A percentile compares a stretch with the other conserved stretches of the same genome.
Conservation (phyloP, 2,113 vertebrate genomes). For the Phylloscopus whistleri region DNA sequence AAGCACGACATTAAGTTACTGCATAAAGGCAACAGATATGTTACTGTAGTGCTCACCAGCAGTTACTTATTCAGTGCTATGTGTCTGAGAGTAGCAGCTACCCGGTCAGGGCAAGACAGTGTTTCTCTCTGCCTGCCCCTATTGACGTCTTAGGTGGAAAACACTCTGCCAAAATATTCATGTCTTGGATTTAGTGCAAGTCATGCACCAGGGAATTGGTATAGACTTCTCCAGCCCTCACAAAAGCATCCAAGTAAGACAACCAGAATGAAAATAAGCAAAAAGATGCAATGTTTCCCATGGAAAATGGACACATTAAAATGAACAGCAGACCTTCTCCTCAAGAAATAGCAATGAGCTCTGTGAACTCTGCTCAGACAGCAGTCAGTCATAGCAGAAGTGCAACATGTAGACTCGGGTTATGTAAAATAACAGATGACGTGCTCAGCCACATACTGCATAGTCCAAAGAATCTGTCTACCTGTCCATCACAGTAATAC, state of each 20-base stretch:
- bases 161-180: background rate
- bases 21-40: background rate
- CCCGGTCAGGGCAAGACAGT: background rate
- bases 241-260: background rate
- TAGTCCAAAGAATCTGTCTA: background rate
- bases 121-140: background rate
- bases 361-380: background rate
- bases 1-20: background rate
- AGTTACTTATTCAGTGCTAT: background rate
- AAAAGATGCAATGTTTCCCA: background rate
- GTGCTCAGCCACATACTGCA: background rate
- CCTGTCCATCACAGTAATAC: background rate
- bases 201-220: background rate
- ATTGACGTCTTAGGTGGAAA: background rate
- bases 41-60: background rate
- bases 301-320: background rate
- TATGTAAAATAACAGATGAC: too few relatives aligned
- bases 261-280: background rate
- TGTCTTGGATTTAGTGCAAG: background rate
- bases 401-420: background rate
- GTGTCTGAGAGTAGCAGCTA: background rate
- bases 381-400: background rate
- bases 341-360: background rate
- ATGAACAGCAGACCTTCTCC: background rate
- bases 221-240: background rate